Evolutionary conservation across 2,113 vertebrate genomes (phyloP).

Genomic region (Delphinus delphis): DNA sequence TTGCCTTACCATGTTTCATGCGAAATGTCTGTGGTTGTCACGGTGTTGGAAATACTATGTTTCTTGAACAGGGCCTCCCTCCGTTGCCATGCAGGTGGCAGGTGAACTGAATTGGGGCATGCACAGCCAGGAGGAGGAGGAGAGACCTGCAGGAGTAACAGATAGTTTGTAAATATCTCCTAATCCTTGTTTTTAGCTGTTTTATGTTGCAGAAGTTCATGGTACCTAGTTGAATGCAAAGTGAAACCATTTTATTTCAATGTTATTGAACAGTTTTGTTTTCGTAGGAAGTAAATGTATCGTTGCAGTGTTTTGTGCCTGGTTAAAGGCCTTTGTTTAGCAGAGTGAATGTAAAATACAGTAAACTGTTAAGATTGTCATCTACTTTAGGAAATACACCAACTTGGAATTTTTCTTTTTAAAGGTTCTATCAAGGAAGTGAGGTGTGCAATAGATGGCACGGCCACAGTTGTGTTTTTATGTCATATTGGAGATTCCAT

Average conservation of each 20-base stretch:
- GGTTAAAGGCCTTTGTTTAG: slow-evolving; percentile 85
- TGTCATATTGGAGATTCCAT: neutral
- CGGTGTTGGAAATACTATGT: slow-evolving; percentile 57
- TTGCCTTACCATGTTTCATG: slow-evolving; percentile 68
- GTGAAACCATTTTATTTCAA: slow-evolving; percentile 82
- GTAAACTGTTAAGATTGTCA: slow-evolving; percentile 72
- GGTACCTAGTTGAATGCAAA: slow-evolving; percentile 79
- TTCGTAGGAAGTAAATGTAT: slow-evolving; percentile 85
- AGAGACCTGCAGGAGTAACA: slow-evolving; percentile 57
- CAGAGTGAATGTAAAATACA: slow-evolving; percentile 84
- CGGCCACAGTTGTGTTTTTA: slow-evolving; percentile 54
- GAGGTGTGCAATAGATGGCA: slow-evolving; percentile 65
- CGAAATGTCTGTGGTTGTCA: slow-evolving; percentile 62
- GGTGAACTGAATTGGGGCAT: neutral
- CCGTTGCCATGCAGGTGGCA: neutral
- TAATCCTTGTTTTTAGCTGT: slow-evolving; percentile 78
- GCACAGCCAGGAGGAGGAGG: slow-evolving; percentile 66
- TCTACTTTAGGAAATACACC: slow-evolving; percentile 73
- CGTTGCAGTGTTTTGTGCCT: slow-evolving; percentile 87
- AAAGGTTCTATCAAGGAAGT: slow-evolving; percentile 59
- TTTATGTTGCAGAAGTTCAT: slow-evolving; percentile 79
- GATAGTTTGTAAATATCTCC: slow-evolving; percentile 81
- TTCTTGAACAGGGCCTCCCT: slow-evolving; percentile 59
- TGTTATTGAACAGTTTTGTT: slow-evolving; percentile 80
- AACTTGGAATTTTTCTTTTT: slow-evolving; percentile 49